A percentile compares a stretch with the other conserved stretches of the same genome.
Conservation (phyloP, 2,888 invertebrate species). For the Euspilapteryx auroguttella region DNA sequence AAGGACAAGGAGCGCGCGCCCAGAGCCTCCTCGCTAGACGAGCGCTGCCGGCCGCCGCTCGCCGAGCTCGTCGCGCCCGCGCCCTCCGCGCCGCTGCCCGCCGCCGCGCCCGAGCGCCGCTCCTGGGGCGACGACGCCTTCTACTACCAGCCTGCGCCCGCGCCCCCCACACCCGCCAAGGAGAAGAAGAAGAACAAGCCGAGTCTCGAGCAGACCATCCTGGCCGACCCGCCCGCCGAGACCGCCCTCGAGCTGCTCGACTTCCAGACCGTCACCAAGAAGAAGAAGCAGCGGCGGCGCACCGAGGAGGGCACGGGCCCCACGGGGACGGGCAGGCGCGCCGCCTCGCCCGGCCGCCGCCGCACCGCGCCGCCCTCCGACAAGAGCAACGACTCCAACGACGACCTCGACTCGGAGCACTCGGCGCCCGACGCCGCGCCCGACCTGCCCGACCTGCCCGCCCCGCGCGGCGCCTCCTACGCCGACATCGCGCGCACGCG, state of each 20-base stretch:
- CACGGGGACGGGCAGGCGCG: constrained; percentile 17
- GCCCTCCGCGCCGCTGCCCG: constrained; percentile 18
- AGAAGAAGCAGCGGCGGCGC: constrained; percentile 77
- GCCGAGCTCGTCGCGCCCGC: constrained; percentile 67
- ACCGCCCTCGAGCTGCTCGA: constrained; percentile 67
- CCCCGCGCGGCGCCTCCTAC: constrained; percentile 67
- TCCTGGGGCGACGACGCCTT: constrained; percentile 70
- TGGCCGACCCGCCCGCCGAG: constrained; percentile 13
- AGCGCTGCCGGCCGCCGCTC: constrained; percentile 75
- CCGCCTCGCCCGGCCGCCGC: constrained; percentile 41
- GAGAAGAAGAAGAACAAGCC: constrained; percentile 6
- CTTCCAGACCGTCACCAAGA: constrained; percentile 82
- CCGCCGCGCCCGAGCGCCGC: constrained; percentile 47
- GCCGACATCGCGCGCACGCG: constrained; percentile 76
- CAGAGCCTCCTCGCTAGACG: constrained; percentile 79
- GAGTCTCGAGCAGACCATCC: constrained; percentile 1
- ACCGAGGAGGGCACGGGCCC: constrained; percentile 30
- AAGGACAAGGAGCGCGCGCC: constrained; percentile 39
- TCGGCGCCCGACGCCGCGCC: constrained; percentile 59
- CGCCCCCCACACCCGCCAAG: constrained; percentile 12
- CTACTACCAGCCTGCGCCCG: constrained; percentile 25
- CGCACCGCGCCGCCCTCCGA: constrained; percentile 83
- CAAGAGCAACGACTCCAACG: constrained; percentile 79
- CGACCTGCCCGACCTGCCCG: constrained; percentile 68
- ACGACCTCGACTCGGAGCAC: constrained; percentile 82